phyloP scores from a whole-genome alignment of 2,888 invertebrate species.

The Cacoxenus indagator region DNA sequence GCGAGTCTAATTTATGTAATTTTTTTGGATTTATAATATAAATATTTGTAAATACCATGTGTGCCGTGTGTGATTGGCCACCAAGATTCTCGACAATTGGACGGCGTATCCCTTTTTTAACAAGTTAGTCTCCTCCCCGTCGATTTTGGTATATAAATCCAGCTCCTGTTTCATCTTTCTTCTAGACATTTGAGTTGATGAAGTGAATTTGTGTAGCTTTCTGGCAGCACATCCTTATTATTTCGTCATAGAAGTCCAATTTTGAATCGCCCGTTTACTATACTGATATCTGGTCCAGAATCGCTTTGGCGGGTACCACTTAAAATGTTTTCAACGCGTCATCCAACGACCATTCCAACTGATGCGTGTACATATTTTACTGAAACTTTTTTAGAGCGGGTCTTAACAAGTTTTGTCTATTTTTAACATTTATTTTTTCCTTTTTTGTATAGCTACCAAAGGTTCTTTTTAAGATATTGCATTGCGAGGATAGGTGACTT shows the following conservation, averaged over 20 bases:
- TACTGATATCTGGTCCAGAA: not conserved
- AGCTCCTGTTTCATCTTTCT: not conserved
- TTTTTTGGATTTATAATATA: not conserved
- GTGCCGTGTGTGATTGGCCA: not conserved
- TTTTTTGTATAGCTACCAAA: not conserved
- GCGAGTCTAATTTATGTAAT: not conserved
- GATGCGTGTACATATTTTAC: no score
- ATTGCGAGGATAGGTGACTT: not conserved
- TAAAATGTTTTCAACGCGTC: no score
- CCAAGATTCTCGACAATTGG: not conserved
- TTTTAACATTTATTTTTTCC: not conserved
- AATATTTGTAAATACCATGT: slow-evolving; percentile 4
- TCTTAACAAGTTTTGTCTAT: not conserved
- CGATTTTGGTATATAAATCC: not conserved
- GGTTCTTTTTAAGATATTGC: slow-evolving; percentile 19
- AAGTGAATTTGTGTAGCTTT: no score
- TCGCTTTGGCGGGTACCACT: no score
- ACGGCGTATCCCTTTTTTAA: slow-evolving; percentile 3
- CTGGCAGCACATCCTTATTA: no score
- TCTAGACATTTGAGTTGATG: no score
- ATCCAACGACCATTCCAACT: no score
- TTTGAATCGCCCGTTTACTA: not conserved
- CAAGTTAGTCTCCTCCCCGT: not conserved
- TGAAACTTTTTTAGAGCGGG: no score
- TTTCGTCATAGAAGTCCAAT: no score